These are phyloP conservation scores for Eupithecia vulgata DNA, from an alignment of 2,888 invertebrate genomes.

Conservation along the genomic window DNA sequence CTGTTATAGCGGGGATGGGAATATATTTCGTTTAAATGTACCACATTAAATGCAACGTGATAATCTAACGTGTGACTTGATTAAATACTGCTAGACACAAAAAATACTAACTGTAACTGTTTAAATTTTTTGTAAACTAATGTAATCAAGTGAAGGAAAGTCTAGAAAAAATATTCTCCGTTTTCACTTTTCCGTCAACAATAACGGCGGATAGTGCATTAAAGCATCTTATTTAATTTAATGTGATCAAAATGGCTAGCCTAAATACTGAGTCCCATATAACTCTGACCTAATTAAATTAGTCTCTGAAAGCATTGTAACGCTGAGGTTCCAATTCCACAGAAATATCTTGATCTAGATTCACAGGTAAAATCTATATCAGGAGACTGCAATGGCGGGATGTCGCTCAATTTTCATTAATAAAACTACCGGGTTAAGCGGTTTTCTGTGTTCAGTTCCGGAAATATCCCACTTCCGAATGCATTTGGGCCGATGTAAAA, in stretches of 20 bases:
- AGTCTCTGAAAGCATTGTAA: conserved; percentile 26
- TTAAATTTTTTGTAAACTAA: too few species aligned
- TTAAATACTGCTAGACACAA: not conserved
- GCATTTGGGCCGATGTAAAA: conserved; percentile 41
- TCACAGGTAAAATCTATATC: conserved; percentile 70
- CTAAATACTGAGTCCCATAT: not conserved
- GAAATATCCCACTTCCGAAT: conserved; percentile 58
- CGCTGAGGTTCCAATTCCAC: conserved; percentile 19
- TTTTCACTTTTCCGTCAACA: not conserved
- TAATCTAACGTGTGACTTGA: not conserved
- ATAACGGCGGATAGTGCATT: not conserved
- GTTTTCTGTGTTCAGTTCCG: conserved; percentile 75
- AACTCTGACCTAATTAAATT: conserved; percentile 32
- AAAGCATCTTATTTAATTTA: not conserved
- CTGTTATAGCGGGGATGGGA: not conserved
- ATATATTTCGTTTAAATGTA: not conserved
- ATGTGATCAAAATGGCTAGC: not conserved
- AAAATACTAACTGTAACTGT: too few species aligned
- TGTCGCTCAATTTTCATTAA: conserved; percentile 84
- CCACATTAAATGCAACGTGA: not conserved
- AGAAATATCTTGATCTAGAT: conserved; percentile 77
- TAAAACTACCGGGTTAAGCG: conserved; percentile 77
- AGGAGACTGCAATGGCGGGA: conserved; percentile 61
- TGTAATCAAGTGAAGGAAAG: not conserved
- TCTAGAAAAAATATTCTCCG: not conserved